A percentile compares a stretch with the other conserved stretches of the same genome.
Conservation (phyloP, 1,140 invertebrate genomes). For the Drosophila sechellia region DNA sequence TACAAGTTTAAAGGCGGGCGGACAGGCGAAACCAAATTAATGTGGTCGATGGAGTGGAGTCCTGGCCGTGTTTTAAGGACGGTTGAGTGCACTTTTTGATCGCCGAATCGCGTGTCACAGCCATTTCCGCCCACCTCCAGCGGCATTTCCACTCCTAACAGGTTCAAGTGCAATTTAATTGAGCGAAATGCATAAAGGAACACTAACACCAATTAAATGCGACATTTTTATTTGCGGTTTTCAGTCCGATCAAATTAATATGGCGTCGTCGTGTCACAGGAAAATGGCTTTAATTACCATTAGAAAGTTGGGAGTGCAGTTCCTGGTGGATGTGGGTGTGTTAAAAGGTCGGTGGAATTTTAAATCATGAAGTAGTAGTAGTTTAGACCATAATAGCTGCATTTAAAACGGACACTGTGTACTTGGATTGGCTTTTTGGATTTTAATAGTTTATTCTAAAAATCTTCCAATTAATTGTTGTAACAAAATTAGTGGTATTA, state of each 20-base stretch:
- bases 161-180: conserved; percentile 75
- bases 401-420: neutral
- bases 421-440: too few relatives aligned
- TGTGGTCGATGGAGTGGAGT: conserved; percentile 29
- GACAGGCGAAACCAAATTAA: conserved; percentile 42
- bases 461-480: neutral
- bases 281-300: conserved; percentile 73
- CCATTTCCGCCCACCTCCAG: conserved; percentile 58
- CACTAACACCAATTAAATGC: conserved; percentile 46
- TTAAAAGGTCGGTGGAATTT: neutral
- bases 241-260: conserved; percentile 14
- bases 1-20: conserved; percentile 56
- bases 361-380: neutral
- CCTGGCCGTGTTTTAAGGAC: conserved; percentile 23
- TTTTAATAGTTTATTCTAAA: neutral
- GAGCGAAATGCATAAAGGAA: conserved; percentile 62
- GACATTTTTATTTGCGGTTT: conserved; percentile 42
- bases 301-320: conserved; percentile 21
- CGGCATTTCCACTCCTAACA: conserved; percentile 45
- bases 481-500: neutral
- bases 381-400: neutral
- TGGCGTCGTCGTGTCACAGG: conserved; percentile 46
- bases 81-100: conserved; percentile 43
- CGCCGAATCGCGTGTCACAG: conserved; percentile 62
- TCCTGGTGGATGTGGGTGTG: neutral